phyloP scores from a whole-genome alignment of 2,113 vertebrate species.

The Misgurnus anguillicaudatus region DNA sequence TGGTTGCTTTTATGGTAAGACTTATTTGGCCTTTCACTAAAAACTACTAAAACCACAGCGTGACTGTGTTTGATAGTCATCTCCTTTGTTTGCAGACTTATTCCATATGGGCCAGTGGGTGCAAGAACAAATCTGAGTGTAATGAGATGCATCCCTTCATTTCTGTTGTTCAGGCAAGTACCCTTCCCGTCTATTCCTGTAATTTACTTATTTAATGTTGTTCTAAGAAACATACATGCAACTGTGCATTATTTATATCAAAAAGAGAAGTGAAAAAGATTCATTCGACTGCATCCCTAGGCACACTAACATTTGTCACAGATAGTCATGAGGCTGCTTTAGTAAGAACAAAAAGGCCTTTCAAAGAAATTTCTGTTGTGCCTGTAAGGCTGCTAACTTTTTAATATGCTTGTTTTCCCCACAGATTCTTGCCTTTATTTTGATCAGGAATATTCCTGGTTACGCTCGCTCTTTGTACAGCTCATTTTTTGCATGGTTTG shows the following conservation, averaged over 20 bases:
- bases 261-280: not conserved
- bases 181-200: not conserved
- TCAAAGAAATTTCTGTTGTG: not conserved
- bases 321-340: not conserved
- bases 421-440: slow-evolving; percentile 94
- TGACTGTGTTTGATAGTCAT: not conserved
- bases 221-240: not conserved
- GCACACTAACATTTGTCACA: not conserved
- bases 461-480: slow-evolving; percentile 93
- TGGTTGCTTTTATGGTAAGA: slow-evolving; percentile 89
- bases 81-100: slow-evolving; percentile 78
- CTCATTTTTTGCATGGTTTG: slow-evolving; percentile 98
- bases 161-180: slow-evolving; percentile 90
- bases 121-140: slow-evolving; percentile 94
- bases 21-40: not conserved
- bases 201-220: not conserved
- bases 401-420: slow-evolving; percentile 16
- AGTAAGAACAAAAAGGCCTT: not conserved
- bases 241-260: not conserved
- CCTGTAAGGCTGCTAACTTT: not conserved
- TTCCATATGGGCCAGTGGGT: slow-evolving; percentile 97
- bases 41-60: not conserved
- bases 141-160: slow-evolving; percentile 95
- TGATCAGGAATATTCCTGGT: slow-evolving; percentile 96
- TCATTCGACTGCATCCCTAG: not conserved